Conservation (phyloP, 1,140 invertebrate genomes). For the Cardiocondyla obscurior region DNA sequence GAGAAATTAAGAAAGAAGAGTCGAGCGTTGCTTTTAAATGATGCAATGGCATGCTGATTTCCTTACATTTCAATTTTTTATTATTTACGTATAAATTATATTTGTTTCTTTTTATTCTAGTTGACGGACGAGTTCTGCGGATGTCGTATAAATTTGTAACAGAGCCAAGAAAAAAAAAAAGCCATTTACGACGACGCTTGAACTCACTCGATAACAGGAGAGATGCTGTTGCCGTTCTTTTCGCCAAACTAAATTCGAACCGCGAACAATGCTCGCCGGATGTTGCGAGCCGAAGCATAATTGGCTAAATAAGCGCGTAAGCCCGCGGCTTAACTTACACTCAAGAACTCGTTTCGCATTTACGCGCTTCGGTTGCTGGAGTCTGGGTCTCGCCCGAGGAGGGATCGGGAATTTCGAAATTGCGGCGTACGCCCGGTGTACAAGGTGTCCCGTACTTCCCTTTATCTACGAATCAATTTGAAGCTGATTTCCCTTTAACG, state of each 20-base stretch:
- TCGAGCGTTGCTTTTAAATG: too few species aligned
- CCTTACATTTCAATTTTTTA: background rate
- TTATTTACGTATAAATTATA: background rate
- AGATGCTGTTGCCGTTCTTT: constrained; percentile 21
- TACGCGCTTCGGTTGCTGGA: constrained; percentile 17
- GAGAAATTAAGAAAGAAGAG: background rate
- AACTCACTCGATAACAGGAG: constrained; percentile 15
- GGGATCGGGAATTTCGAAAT: constrained; percentile 30
- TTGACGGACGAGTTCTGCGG: background rate
- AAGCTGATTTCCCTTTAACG: background rate
- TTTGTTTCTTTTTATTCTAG: background rate
- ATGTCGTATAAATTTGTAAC: background rate
- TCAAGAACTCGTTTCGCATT: constrained; percentile 54
- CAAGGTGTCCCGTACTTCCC: constrained; percentile 21
- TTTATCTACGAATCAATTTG: constrained; percentile 28
- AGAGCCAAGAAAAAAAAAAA: background rate
- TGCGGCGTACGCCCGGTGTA: constrained; percentile 2
- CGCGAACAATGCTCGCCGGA: constrained; percentile 40
- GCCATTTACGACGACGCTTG: background rate
- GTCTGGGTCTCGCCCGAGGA: background rate
- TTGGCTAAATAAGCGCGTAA: constrained; percentile 55
- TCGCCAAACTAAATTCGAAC: constrained; percentile 36
- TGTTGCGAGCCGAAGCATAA: constrained; percentile 46
- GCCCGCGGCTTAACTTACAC: constrained; percentile 48
- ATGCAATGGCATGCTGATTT: background rate